Conservation (phyloP, 2,797 vertebrate species). For the Cyprinodon diabolis region DNA sequence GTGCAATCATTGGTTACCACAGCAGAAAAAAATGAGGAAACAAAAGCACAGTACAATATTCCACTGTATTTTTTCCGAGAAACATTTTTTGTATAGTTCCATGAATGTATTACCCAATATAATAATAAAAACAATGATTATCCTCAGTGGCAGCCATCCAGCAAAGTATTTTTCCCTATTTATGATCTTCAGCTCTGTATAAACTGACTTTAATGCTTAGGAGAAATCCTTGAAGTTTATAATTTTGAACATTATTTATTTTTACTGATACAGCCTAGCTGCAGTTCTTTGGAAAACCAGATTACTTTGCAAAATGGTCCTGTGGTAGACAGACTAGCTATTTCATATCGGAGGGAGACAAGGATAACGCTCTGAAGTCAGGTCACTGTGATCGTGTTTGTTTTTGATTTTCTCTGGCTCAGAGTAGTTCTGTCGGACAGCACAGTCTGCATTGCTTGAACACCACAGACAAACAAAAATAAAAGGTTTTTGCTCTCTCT, state of each 20-base stretch:
- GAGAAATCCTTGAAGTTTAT: neutral
- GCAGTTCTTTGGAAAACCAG: neutral
- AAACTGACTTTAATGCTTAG: neutral
- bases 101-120: neutral
- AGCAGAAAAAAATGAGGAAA: too few relatives aligned
- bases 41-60: too few relatives aligned
- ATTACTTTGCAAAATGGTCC: neutral
- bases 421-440: neutral
- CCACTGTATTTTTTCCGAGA: too few relatives aligned
- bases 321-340: neutral
- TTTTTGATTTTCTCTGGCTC: conserved; percentile 2
- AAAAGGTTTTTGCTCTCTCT: neutral
- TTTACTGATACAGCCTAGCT: neutral
- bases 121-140: too few relatives aligned
- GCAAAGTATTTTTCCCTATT: too few relatives aligned
- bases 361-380: conserved; percentile 1
- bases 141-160: neutral
- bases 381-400: neutral
- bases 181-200: neutral
- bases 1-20: too few relatives aligned
- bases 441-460: neutral
- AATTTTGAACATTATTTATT: neutral
- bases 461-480: conserved; percentile 1
- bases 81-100: too few relatives aligned
- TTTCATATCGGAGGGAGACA: neutral